phyloP scores from a whole-genome alignment of 2,113 vertebrate genomes.

The Oncorhynchus nerka region DNA sequence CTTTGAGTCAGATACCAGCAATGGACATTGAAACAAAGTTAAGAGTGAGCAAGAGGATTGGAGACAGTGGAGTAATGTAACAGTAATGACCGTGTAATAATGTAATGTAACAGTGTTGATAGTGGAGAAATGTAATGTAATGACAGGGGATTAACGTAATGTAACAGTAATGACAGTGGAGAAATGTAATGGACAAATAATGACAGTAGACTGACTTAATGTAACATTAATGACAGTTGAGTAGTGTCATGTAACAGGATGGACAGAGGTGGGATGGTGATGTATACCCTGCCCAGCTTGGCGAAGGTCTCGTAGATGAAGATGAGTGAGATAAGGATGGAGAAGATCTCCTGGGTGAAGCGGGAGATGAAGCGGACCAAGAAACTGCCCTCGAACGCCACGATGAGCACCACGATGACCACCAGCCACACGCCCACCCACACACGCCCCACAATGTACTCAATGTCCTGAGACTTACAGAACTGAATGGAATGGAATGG shows the following conservation, averaged over 20 bases:
- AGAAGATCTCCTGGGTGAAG: slow-evolving; percentile 98
- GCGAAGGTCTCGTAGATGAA: slow-evolving; percentile 96
- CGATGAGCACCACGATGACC: slow-evolving; percentile 84
- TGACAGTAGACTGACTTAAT: too few species aligned
- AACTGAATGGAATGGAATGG: slow-evolving; percentile 74
- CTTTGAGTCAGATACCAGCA: too few species aligned
- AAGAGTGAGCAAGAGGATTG: too few species aligned
- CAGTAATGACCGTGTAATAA: too few species aligned
- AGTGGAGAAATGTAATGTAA: neutral
- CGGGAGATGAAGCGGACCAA: slow-evolving; percentile 94
- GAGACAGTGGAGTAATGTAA: neutral
- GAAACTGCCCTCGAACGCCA: slow-evolving; percentile 92
- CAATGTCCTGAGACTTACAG: slow-evolving; percentile 71
- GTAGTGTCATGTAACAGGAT: neutral
- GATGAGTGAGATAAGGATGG: slow-evolving; percentile 98
- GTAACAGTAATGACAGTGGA: too few species aligned
- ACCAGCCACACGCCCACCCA: slow-evolving; percentile 96
- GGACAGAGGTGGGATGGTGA: neutral
- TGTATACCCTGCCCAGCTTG: slow-evolving; percentile 84
- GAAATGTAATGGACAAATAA: neutral
- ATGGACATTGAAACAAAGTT: neutral
- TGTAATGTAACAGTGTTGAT: too few species aligned
- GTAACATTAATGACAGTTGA: too few species aligned
- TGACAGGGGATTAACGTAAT: too few species aligned
- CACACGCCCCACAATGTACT: slow-evolving; percentile 91